Evolutionary conservation across 2,888 invertebrate species (phyloP).

Genomic region (Ischnus inquisitorius): DNA sequence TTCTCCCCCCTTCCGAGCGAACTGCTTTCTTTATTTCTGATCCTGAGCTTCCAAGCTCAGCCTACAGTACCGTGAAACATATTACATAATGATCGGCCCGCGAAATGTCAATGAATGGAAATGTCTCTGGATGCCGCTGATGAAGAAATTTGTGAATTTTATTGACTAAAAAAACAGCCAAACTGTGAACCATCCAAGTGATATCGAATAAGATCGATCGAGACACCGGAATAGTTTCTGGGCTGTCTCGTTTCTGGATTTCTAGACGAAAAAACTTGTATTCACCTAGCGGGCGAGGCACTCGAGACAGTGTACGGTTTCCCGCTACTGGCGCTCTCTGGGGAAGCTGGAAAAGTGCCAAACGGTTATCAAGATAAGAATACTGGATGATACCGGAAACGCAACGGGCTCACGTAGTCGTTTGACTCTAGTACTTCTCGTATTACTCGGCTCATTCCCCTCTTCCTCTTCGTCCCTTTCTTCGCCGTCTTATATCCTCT

Average conservation of each 20-base stretch:
- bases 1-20: not conserved
- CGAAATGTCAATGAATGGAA: slow-evolving; percentile 23
- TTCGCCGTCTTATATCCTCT: slow-evolving; percentile 32
- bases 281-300: slow-evolving; percentile 48
- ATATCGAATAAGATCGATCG: slow-evolving; percentile 19
- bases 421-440: slow-evolving; percentile 68
- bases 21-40: slow-evolving; percentile 9
- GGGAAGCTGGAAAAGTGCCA: slow-evolving; percentile 73
- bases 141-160: slow-evolving; percentile 14
- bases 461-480: slow-evolving; percentile 21
- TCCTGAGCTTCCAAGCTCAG: not conserved
- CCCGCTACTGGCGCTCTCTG: slow-evolving; percentile 22
- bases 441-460: slow-evolving; percentile 40
- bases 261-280: slow-evolving; percentile 58
- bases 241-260: slow-evolving; percentile 37
- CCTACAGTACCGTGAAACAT: not conserved
- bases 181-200: not conserved
- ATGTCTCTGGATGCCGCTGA: slow-evolving; percentile 1
- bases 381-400: slow-evolving; percentile 72
- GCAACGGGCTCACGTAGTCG: slow-evolving; percentile 70
- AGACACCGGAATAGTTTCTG: not conserved
- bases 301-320: slow-evolving; percentile 55
- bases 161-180: not conserved
- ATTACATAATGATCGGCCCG: not conserved
- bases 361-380: slow-evolving; percentile 73